These are phyloP conservation scores for Chaenocephalus aceratus DNA, from an alignment of 2,113 vertebrate genomes.

Conservation along the genomic window DNA sequence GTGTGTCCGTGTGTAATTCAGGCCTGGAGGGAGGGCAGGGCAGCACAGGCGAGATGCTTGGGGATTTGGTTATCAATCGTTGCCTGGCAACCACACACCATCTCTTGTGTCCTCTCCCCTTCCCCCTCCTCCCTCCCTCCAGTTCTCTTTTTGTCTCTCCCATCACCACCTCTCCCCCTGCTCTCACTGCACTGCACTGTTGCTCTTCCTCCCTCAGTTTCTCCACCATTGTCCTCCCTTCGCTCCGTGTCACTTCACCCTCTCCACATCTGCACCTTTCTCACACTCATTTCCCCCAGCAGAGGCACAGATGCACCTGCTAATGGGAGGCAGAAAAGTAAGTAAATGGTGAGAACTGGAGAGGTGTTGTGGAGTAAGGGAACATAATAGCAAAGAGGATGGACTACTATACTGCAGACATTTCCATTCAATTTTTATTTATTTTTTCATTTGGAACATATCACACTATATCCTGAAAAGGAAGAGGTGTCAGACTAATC, in stretches of 20 bases:
- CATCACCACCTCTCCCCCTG: constrained; percentile 35
- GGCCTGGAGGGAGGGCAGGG: constrained; percentile 76
- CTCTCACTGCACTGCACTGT: constrained; percentile 41
- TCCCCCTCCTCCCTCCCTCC: constrained; percentile 18
- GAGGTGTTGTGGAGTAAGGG: constrained; percentile 4
- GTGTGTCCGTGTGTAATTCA: constrained; percentile 34
- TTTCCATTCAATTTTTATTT: constrained; percentile 16
- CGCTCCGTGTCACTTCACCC: constrained; percentile 21
- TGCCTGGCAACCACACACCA: constrained; percentile 85
- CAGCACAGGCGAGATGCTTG: constrained; percentile 75
- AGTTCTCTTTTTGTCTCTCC: constrained; percentile 57
- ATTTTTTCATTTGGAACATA: not conserved
- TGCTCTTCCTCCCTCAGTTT: constrained; percentile 29
- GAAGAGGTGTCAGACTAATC: constrained; percentile 36
- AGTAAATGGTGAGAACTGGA: constrained; percentile 32
- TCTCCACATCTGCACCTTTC: constrained; percentile 23
- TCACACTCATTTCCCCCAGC: constrained; percentile 39
- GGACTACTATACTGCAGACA: constrained; percentile 9
- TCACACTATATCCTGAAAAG: constrained; percentile 7
- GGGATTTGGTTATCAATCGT: constrained; percentile 87
- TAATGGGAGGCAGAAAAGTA: constrained; percentile 45
- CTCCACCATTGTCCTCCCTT: constrained; percentile 22
- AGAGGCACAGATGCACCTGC: constrained; percentile 36
- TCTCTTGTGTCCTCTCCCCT: constrained; percentile 67
- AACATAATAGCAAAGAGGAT: constrained; percentile 34